Conservation (phyloP, 2,797 vertebrate genomes). For the Furcifer pardalis region DNA sequence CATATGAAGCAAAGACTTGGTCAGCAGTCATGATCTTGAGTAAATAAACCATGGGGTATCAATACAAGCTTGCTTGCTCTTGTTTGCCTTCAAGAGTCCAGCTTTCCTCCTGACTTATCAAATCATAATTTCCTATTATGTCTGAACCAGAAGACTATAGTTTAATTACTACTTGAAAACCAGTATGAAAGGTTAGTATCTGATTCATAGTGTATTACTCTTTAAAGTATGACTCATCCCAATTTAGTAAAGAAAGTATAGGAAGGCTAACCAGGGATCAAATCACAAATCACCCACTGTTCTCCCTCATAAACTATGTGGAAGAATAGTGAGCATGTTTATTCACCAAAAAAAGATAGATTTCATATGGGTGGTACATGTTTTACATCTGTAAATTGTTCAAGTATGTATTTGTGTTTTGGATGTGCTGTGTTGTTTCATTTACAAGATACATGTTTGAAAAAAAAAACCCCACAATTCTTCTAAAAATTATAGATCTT, state of each 20-base stretch:
- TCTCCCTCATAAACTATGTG: not conserved
- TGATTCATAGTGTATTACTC: not conserved
- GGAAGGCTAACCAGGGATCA: too few species aligned
- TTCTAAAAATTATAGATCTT: too few species aligned
- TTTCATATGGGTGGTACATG: not conserved
- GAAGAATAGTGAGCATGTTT: not conserved
- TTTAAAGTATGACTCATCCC: too few species aligned
- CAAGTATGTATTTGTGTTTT: too few species aligned
- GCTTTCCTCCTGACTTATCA: not conserved
- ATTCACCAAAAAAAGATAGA: not conserved
- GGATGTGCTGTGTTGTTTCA: too few species aligned
- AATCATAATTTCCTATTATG: not conserved
- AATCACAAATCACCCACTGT: not conserved
- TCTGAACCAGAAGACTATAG: not conserved
- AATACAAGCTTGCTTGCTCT: not conserved
- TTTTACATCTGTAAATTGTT: too few species aligned
- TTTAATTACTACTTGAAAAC: not conserved
- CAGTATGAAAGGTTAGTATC: not conserved
- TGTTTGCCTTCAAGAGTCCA: not conserved
- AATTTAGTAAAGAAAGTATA: not conserved
- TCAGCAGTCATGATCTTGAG: not conserved
- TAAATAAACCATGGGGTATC: not conserved
- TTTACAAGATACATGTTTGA: too few species aligned
- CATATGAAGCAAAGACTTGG: not conserved
- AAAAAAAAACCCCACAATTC: too few species aligned